Percentiles rank a stretch among this genome's conserved stretches.
These are phyloP conservation scores for Agrypnia vestita DNA, from an alignment of 1,140 invertebrate species.

Conservation along the genomic window DNA sequence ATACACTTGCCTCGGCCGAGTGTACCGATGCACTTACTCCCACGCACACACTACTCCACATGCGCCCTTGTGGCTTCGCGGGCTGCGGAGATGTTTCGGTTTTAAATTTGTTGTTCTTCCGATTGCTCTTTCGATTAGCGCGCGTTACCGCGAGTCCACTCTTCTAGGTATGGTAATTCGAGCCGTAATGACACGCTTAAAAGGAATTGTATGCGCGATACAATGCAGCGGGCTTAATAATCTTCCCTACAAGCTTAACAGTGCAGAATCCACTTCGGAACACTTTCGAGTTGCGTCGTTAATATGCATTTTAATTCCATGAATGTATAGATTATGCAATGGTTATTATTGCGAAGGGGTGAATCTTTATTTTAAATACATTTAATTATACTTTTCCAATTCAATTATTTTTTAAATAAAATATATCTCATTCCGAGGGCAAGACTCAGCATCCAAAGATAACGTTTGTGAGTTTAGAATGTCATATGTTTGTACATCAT, in stretches of 20 bases:
- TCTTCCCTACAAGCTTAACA: background rate
- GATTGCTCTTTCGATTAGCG: constrained; percentile 44
- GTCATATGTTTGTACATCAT: too few relatives aligned
- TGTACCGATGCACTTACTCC: constrained; percentile 29
- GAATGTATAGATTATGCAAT: too few relatives aligned
- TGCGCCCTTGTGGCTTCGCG: background rate
- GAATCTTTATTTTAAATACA: too few relatives aligned
- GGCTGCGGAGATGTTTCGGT: background rate
- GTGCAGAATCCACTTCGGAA: background rate
- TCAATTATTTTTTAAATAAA: too few relatives aligned
- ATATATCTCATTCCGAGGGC: too few relatives aligned
- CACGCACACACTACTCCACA: background rate
- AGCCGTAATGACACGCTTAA: constrained; percentile 36
- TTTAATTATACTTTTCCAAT: too few relatives aligned
- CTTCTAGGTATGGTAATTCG: constrained; percentile 31
- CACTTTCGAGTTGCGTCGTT: too few relatives aligned
- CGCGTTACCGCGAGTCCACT: constrained; percentile 15
- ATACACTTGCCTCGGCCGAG: constrained; percentile 1
- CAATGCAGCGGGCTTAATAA: background rate
- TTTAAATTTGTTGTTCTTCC: constrained; percentile 10
- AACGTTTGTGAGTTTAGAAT: too few relatives aligned
- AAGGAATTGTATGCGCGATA: constrained; percentile 20
- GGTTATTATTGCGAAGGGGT: too few relatives aligned
- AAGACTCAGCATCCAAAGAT: too few relatives aligned
- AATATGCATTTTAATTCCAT: too few relatives aligned